A percentile compares a stretch with the other conserved stretches of the same genome.
Conservation (phyloP, 2,888 invertebrate genomes). For the Ferdinandea cuprea region DNA sequence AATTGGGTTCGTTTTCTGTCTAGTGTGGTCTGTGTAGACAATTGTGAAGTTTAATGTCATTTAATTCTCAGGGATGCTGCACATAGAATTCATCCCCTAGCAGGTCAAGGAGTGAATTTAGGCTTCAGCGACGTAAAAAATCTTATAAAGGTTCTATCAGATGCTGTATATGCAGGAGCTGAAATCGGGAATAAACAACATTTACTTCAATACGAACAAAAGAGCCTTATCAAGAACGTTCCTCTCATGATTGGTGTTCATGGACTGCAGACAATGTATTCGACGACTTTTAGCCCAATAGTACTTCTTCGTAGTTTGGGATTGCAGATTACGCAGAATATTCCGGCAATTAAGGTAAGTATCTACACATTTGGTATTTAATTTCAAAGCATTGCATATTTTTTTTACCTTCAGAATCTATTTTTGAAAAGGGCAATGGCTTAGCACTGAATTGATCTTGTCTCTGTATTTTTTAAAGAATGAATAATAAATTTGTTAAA, state of each 20-base stretch:
- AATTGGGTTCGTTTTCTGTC: constrained; percentile 88
- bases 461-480: not conserved
- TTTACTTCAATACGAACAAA: constrained; percentile 92
- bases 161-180: constrained; percentile 89
- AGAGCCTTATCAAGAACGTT: constrained; percentile 92
- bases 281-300: constrained; percentile 88
- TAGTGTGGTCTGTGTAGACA: too few relatives aligned
- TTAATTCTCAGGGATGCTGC: constrained; percentile 89
- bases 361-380: not conserved
- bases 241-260: constrained; percentile 95
- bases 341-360: constrained; percentile 89
- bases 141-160: constrained; percentile 88
- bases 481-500: too few relatives aligned
- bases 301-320: constrained; percentile 93
- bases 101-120: constrained; percentile 98
- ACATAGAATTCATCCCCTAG: constrained; percentile 96
- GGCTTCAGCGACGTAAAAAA: constrained; percentile 96
- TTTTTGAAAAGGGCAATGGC: constrained; percentile 80
- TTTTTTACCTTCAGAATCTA: constrained; percentile 63
- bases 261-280: constrained; percentile 92
- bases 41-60: constrained; percentile 3
- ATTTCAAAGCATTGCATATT: not conserved
- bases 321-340: constrained; percentile 90
- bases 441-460: constrained; percentile 58
- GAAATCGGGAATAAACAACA: constrained; percentile 88